These are phyloP conservation scores for Thermophis baileyi DNA, from an alignment of 2,113 vertebrate species.

Conservation along the genomic window DNA sequence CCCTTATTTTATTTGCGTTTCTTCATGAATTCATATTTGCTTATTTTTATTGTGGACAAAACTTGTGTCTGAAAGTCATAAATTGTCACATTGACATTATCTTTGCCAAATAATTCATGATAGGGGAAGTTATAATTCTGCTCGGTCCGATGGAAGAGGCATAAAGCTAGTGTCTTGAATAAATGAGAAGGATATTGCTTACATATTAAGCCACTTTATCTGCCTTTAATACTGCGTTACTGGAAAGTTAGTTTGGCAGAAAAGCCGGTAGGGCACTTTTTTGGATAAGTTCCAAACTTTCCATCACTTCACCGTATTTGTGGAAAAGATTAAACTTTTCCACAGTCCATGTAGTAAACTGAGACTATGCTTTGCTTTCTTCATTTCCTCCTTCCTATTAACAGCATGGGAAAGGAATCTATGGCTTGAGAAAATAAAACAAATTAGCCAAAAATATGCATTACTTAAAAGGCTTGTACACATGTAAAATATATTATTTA, in stretches of 20 bases:
- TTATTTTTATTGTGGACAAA: background rate
- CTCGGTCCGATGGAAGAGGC: background rate
- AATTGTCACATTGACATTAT: background rate
- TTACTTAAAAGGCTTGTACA: slow-evolving; percentile 31
- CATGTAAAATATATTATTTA: slow-evolving; percentile 39
- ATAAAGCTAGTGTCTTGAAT: background rate
- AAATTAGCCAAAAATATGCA: slow-evolving; percentile 20
- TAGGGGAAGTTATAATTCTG: background rate
- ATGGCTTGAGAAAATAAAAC: background rate
- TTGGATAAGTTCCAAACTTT: slow-evolving; percentile 42
- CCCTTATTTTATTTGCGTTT: background rate
- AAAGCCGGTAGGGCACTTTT: slow-evolving; percentile 40
- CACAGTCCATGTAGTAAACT: slow-evolving; percentile 22
- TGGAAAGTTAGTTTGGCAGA: slow-evolving; percentile 3
- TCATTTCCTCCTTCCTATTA: slow-evolving; percentile 10
- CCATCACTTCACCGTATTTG: slow-evolving; percentile 42
- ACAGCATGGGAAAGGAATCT: background rate
- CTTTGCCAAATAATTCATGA: background rate
- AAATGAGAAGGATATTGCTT: background rate
- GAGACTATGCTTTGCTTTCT: slow-evolving; percentile 30
- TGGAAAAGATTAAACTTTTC: slow-evolving; percentile 21
- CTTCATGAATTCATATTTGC: background rate
- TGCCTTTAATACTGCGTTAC: background rate
- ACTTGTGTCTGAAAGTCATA: background rate
- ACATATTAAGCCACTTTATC: background rate